A percentile compares a stretch with the other conserved stretches of the same genome.
These are phyloP conservation scores for Drosophila limbata DNA, from an alignment of 2,888 invertebrate species.

Conservation along the genomic window DNA sequence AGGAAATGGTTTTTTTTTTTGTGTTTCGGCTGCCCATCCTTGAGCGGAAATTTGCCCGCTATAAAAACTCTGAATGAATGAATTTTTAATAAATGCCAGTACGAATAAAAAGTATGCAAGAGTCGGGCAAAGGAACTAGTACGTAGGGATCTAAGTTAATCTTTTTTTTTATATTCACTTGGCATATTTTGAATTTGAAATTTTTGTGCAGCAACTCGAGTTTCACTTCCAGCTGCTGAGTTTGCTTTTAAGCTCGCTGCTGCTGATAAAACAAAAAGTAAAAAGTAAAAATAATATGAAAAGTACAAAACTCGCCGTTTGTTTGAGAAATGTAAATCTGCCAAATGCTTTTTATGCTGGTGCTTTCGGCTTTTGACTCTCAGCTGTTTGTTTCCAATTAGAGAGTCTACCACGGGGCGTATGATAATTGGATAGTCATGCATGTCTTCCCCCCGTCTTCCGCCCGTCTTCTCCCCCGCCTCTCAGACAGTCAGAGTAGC, in stretches of 20 bases:
- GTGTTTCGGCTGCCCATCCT: conserved; percentile 14
- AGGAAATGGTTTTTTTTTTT: conserved; percentile 54
- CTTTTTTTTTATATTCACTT: conserved; percentile 31
- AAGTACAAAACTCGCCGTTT: conserved; percentile 40
- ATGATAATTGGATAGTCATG: conserved; percentile 80
- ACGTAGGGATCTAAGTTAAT: conserved; percentile 21
- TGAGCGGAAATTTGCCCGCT: conserved; percentile 52
- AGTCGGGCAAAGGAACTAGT: conserved; percentile 11
- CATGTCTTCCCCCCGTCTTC: conserved; percentile 34
- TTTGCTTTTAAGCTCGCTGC: conserved; percentile 36
- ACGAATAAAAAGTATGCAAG: conserved; percentile 27
- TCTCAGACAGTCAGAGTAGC: not conserved
- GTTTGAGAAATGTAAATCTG: conserved; percentile 74
- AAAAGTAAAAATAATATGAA: conserved; percentile 32
- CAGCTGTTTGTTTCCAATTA: conserved; percentile 79
- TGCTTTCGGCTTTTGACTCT: conserved; percentile 66
- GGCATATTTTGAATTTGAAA: conserved; percentile 73
- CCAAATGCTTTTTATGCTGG: conserved; percentile 51
- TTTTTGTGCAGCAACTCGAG: conserved; percentile 41
- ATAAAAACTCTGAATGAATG: conserved; percentile 70
- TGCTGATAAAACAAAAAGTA: conserved; percentile 31
- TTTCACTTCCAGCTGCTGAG: conserved; percentile 29
- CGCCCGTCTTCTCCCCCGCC: not conserved
- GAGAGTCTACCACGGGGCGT: conserved; percentile 67
- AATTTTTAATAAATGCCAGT: conserved; percentile 73